A percentile compares a stretch with the other conserved stretches of the same genome.
phyloP scores from a whole-genome alignment of 2,113 vertebrate genomes.

The Indicator maculatus region DNA sequence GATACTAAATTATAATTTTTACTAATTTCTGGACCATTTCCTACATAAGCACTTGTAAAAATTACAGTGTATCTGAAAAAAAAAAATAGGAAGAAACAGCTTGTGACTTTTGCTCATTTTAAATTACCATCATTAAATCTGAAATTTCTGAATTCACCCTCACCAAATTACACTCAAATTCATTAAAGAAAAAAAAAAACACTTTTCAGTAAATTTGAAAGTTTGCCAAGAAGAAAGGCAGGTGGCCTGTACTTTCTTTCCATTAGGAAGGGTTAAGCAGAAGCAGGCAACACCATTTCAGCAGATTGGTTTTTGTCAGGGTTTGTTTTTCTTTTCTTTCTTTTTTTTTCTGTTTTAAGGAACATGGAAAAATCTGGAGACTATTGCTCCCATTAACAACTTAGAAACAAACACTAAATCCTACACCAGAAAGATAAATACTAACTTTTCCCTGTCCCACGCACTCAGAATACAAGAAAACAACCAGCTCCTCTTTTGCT shows the following conservation, averaged over 20 bases:
- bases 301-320: neutral
- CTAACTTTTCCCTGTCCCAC: neutral
- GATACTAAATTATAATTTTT: neutral
- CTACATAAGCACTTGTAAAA: neutral
- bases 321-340: accelerated
- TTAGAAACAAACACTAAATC: neutral
- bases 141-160: neutral
- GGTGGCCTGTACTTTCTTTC: neutral
- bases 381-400: neutral
- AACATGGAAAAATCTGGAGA: neutral
- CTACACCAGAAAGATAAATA: neutral
- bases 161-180: neutral
- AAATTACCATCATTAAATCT: neutral
- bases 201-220: neutral
- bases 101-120: neutral
- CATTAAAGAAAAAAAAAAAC: neutral
- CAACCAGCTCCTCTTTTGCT: neutral
- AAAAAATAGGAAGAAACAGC: neutral
- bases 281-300: neutral
- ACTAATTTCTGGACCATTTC: neutral
- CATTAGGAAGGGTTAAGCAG: neutral
- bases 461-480: neutral
- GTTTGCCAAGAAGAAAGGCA: neutral
- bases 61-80: neutral
- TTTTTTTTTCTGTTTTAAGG: neutral